These are phyloP conservation scores for Gnathonemus echidnorhynchus DNA, from an alignment of 2,113 vertebrate genomes.

Conservation along the genomic window DNA sequence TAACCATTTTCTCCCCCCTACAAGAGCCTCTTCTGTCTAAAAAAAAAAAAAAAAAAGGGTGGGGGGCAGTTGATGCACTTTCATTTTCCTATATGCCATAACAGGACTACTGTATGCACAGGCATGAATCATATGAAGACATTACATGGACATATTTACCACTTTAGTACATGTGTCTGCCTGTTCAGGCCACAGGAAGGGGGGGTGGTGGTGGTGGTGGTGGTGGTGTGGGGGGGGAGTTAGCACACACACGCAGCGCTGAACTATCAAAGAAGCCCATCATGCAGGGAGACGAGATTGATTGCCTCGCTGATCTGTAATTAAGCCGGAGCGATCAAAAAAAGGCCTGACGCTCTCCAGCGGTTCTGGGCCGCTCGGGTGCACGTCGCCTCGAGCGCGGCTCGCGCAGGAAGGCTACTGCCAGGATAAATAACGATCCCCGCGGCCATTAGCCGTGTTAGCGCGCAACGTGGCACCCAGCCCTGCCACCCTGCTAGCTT, in stretches of 20 bases:
- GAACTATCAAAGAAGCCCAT: constrained; percentile 40
- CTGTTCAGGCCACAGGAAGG: background rate
- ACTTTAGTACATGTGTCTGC: background rate
- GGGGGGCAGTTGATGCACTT: background rate
- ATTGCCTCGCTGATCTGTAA: constrained; percentile 63
- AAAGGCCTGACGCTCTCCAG: constrained; percentile 20
- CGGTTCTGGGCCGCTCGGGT: constrained; percentile 59
- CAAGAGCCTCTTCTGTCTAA: background rate
- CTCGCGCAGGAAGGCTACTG: constrained; percentile 72
- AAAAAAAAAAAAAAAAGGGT: background rate
- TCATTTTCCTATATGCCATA: background rate
- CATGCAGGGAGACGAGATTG: constrained; percentile 56
- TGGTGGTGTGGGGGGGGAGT: background rate
- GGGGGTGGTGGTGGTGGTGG: too few relatives aligned
- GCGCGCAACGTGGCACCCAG: constrained; percentile 65
- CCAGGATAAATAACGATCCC: constrained; percentile 73
- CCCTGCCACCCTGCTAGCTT: constrained; percentile 59
- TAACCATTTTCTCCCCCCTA: background rate
- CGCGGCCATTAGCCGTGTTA: constrained; percentile 73
- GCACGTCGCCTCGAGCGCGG: constrained; percentile 66
- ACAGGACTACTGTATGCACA: background rate
- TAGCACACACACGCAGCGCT: background rate
- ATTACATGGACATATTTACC: background rate
- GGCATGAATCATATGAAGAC: background rate
- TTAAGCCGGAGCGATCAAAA: constrained; percentile 64